phyloP scores from a whole-genome alignment of 2,888 invertebrate genomes.

The Polietes domitor region DNA sequence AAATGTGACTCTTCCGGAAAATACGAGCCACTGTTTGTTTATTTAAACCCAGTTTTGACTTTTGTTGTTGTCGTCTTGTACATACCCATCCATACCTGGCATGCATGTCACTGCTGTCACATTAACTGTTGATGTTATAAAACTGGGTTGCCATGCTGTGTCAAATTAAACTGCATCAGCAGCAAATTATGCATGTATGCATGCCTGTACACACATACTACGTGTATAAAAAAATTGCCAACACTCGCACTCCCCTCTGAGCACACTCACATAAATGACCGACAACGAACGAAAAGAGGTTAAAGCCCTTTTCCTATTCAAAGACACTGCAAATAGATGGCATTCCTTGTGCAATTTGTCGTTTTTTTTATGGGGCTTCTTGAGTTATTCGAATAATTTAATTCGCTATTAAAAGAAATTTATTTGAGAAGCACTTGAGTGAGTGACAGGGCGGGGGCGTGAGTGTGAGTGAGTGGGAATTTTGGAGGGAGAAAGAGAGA shows the following conservation, averaged over 20 bases:
- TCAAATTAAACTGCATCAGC: not conserved
- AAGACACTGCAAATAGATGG: constrained; percentile 31
- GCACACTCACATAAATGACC: constrained; percentile 20
- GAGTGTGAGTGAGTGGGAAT: constrained; percentile 1
- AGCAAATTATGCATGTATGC: not conserved
- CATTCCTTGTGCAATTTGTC: constrained; percentile 49
- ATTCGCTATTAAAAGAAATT: constrained; percentile 24
- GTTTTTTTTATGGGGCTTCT: constrained; percentile 60
- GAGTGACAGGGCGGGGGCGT: not conserved
- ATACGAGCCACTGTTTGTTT: not conserved
- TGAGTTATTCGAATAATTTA: constrained; percentile 30
- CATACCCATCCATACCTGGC: not conserved
- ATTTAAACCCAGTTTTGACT: not conserved
- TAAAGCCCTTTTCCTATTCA: constrained; percentile 57
- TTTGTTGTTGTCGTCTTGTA: too few relatives aligned
- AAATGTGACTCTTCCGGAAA: not conserved
- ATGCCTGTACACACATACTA: too few relatives aligned
- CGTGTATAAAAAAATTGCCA: not conserved
- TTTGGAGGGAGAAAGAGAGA: not conserved
- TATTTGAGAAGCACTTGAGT: constrained; percentile 10
- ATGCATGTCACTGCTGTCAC: constrained; percentile 8
- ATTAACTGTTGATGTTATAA: constrained; percentile 46
- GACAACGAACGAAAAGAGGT: constrained; percentile 45
- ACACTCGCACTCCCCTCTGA: not conserved
- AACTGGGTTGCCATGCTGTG: constrained; percentile 20